Base-by-base conservation (phyloP, 2,888 invertebrate genomes). In the Tinea semifulvella region DNA sequence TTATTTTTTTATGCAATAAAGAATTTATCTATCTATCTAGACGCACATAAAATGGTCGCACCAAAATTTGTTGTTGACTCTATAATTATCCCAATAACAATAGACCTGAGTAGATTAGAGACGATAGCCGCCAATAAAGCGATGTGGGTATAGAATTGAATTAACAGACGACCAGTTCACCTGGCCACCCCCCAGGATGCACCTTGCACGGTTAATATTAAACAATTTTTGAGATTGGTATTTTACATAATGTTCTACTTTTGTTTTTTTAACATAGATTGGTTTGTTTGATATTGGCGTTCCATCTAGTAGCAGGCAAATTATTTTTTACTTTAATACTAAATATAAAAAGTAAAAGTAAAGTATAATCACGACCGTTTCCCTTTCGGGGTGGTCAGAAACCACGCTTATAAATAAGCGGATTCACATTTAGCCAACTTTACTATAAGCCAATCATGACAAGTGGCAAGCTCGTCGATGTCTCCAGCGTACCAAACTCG, bases 161-260 rank as follows among this genome's bases (percentile, higher is more conserved):
- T 40, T 40, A 40, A 20, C 40, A 20, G 22, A 19, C 8, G 38
- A 19, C 22, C 7, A 22, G 8, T 40, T 40, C 40, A 40, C 40
- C 40, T 40, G 40, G 40, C 40, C 22, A 40, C 40, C 20, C 40
- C 20, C 6, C 17, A 35, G 14, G 40, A 22, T 22, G 19, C 40
- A 40, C 40, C 40, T 40, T 40, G 40, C 40, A 22, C 11, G 5
- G n/a, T n/a, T n/a, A 22, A 22, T 5, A 14, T 31, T 31, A 31
- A 26, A 26, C 26, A 26, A 31, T 13, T 31, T 31, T 31, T 13
- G 31, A 14, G n/a, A 2, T 31, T 13, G 2, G 13, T 14, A 11
- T 31, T 31, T 31, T 31, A 31, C 31, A 31, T 31, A 31, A 31
- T 31, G 11, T 31, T 11, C 11, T 4, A 26, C 26, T n/a, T n/a